A percentile compares a stretch with the other conserved stretches of the same genome.
phyloP scores from a whole-genome alignment of 1,140 invertebrate genomes.

The Pseudachorutes palmiensis region DNA sequence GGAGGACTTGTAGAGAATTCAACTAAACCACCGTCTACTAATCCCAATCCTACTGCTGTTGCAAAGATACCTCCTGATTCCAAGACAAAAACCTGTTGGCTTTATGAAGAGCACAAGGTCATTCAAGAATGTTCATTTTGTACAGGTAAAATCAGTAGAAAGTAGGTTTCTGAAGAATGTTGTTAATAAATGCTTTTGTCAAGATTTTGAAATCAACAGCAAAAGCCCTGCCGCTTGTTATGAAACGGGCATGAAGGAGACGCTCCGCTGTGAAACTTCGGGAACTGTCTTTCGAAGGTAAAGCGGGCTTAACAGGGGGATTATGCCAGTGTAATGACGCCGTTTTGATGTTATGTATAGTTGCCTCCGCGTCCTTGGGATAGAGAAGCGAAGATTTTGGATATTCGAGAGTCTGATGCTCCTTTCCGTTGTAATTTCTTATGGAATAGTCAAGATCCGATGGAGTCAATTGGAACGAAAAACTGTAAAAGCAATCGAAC shows the following conservation, averaged over 20 bases:
- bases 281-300: slow-evolving; percentile 60
- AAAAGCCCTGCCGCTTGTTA: slow-evolving; percentile 60
- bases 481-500: slow-evolving; percentile 53
- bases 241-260: slow-evolving; percentile 61
- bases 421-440: slow-evolving; percentile 54
- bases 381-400: slow-evolving; percentile 60
- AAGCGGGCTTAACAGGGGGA: slow-evolving; percentile 2
- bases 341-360: slow-evolving; percentile 40
- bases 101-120: slow-evolving; percentile 58
- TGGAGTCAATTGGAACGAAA: slow-evolving; percentile 52
- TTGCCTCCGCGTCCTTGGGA: slow-evolving; percentile 39
- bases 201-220: slow-evolving; percentile 62
- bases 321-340: slow-evolving; percentile 3
- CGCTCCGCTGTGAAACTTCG: slow-evolving; percentile 58
- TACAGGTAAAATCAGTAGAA: slow-evolving; percentile 47
- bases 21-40: slow-evolving; percentile 40
- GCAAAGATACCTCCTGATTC: slow-evolving; percentile 39
- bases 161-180: background rate
- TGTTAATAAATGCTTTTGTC: slow-evolving; percentile 10
- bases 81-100: slow-evolving; percentile 48
- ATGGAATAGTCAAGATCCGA: slow-evolving; percentile 48
- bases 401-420: slow-evolving; percentile 71
- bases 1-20: slow-evolving; percentile 42
- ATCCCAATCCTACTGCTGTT: slow-evolving; percentile 38
- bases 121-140: slow-evolving; percentile 70